Conservation (phyloP, 2,888 invertebrate species). For the Anorthoa munda region DNA sequence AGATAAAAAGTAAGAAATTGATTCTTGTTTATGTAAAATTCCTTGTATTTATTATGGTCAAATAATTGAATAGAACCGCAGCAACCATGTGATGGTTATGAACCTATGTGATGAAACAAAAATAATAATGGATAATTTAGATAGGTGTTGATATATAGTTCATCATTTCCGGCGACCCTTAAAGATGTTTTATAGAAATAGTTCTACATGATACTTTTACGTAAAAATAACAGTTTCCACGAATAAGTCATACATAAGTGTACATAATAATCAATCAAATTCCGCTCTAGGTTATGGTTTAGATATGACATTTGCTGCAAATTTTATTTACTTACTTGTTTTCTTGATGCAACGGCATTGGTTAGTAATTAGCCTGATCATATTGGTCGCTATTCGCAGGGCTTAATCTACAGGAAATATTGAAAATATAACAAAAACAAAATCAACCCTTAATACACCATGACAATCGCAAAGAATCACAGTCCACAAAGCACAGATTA, state of each 20-base stretch:
- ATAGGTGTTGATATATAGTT: background rate
- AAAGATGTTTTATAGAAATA: background rate
- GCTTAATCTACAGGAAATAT: conserved; percentile 72
- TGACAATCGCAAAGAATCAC: conserved; percentile 77
- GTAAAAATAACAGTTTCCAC: conserved; percentile 68
- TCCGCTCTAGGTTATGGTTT: conserved; percentile 76
- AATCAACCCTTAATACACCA: conserved; percentile 87
- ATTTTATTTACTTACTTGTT: conserved; percentile 81
- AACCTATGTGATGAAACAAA: conserved; percentile 53
- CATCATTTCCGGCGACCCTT: background rate
- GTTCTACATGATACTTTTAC: conserved; percentile 49
- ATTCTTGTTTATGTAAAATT: background rate
- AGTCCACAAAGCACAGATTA: conserved; percentile 47
- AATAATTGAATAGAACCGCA: conserved; percentile 8
- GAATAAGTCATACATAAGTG: conserved; percentile 73
- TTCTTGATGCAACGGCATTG: conserved; percentile 84
- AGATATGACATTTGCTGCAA: conserved; percentile 48
- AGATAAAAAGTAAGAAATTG: background rate
- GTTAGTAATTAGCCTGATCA: conserved; percentile 86
- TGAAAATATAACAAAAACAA: conserved; percentile 86
- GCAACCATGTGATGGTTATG: conserved; percentile 44
- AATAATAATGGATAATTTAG: conserved; percentile 34
- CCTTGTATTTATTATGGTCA: background rate
- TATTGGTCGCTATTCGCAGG: conserved; percentile 72
- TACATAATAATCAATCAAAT: conserved; percentile 81